phyloP scores from a whole-genome alignment of 2,797 vertebrate genomes.

The Enteromius trimaculatus region DNA sequence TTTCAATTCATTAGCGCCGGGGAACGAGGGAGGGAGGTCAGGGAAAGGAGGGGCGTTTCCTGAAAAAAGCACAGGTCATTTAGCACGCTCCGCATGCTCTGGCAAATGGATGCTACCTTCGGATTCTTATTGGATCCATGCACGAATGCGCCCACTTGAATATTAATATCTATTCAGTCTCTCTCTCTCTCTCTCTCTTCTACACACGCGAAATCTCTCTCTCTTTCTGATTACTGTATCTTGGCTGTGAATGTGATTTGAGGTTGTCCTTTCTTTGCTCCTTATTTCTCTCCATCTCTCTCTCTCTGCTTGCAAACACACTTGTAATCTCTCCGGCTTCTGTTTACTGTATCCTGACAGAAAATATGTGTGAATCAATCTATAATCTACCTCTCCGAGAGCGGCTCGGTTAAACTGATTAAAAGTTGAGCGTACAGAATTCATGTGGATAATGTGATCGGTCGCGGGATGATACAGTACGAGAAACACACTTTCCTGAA shows the following conservation, averaged over 20 bases:
- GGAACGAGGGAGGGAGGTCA: constrained; percentile 73
- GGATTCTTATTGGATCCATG: constrained; percentile 90
- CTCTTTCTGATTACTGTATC: constrained; percentile 24
- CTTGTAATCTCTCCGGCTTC: constrained; percentile 19
- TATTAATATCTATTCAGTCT: constrained; percentile 80
- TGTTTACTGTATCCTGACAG: constrained; percentile 33
- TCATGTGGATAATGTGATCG: constrained; percentile 7
- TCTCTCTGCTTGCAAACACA: constrained; percentile 27
- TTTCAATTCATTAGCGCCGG: constrained; percentile 87
- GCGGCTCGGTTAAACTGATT: constrained; percentile 28
- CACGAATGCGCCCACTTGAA: constrained; percentile 84
- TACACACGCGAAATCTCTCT: background rate
- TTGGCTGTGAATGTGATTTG: constrained; percentile 32
- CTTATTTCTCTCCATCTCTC: constrained; percentile 23
- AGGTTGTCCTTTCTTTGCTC: constrained; percentile 33
- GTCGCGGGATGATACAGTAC: constrained; percentile 24
- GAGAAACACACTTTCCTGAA: constrained; percentile 25
- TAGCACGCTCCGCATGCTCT: constrained; percentile 80
- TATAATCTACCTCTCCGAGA: background rate
- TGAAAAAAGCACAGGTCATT: constrained; percentile 79
- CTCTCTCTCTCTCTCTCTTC: constrained; percentile 4
- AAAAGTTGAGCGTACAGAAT: constrained; percentile 30
- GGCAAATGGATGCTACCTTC: constrained; percentile 87
- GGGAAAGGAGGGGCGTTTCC: constrained; percentile 56
- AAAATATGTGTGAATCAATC: constrained; percentile 29